Conservation (phyloP, 2,888 invertebrate species). For the Fragum whitleyi region DNA sequence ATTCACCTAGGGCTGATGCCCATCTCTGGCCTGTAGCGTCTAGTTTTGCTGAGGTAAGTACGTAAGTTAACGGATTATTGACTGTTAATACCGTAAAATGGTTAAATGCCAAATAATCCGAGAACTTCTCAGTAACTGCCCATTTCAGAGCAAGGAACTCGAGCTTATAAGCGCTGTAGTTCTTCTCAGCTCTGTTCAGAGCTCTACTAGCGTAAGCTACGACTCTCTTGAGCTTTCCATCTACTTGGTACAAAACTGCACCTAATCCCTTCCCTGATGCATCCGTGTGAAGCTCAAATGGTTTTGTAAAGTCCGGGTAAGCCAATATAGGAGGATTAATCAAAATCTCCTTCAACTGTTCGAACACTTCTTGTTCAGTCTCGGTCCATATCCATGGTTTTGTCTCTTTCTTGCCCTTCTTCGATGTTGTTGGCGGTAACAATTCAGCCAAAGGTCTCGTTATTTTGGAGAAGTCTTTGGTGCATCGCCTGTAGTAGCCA, state of each 20-base stretch:
- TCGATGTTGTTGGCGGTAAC: conserved; percentile 15
- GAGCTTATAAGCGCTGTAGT: conserved; percentile 35
- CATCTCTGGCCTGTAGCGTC: neutral
- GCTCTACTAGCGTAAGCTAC: conserved; percentile 40
- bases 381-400: conserved; percentile 39
- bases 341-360: conserved; percentile 19
- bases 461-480: conserved; percentile 9
- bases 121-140: conserved; percentile 46
- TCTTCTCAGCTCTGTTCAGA: conserved; percentile 29
- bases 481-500: conserved; percentile 4
- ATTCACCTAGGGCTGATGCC: too few relatives aligned
- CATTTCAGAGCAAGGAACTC: conserved; percentile 55
- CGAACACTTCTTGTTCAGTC: conserved; percentile 27
- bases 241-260: conserved; percentile 43
- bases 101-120: too few relatives aligned
- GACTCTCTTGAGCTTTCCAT: conserved; percentile 22
- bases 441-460: conserved; percentile 4
- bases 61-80: conserved; percentile 42
- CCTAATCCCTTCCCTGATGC: conserved; percentile 15
- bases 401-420: neutral
- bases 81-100: too few relatives aligned
- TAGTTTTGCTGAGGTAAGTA: conserved; percentile 7
- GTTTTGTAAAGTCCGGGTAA: conserved; percentile 29
- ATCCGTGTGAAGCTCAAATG: conserved; percentile 43
- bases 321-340: conserved; percentile 27